A percentile compares a stretch with the other conserved stretches of the same genome.
Evolutionary conservation across 2,113 vertebrate species (phyloP).

Genomic region (Sorex fumeus): DNA sequence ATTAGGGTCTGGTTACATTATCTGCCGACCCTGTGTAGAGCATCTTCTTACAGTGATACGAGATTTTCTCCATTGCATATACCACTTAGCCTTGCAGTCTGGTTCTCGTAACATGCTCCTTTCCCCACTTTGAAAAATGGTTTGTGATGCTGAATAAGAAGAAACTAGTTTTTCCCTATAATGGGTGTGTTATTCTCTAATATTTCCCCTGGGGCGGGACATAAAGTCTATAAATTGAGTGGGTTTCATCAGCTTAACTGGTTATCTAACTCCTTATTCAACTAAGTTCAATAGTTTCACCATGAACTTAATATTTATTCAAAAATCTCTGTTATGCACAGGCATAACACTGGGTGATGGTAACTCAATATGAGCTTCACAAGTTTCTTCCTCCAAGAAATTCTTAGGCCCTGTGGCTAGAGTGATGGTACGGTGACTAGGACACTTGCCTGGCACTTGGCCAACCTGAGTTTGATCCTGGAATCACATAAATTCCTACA

Average conservation of each 20-base stretch:
- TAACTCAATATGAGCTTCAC: constrained; percentile 28
- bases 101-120: constrained; percentile 17
- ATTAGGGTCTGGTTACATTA: not conserved
- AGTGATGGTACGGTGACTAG: no score
- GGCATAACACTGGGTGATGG: not conserved
- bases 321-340: not conserved
- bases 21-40: constrained; percentile 1
- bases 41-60: not conserved
- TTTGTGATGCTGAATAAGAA: constrained; percentile 14
- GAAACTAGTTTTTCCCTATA: not conserved
- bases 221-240: not conserved
- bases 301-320: not conserved
- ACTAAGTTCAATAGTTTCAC: not conserved
- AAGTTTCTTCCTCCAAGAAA: not conserved
- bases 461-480: no score
- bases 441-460: no score
- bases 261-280: constrained; percentile 35
- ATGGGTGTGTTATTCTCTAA: constrained; percentile 11
- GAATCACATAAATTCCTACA: no score
- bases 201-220: not conserved
- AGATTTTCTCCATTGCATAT: not conserved
- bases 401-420: no score
- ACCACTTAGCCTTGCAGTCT: constrained; percentile 26
- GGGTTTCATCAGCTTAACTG: not conserved
- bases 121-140: constrained; percentile 30